These are phyloP conservation scores for Leucoraja ocellata DNA, from an alignment of 2,797 vertebrate species.

Conservation along the genomic window DNA sequence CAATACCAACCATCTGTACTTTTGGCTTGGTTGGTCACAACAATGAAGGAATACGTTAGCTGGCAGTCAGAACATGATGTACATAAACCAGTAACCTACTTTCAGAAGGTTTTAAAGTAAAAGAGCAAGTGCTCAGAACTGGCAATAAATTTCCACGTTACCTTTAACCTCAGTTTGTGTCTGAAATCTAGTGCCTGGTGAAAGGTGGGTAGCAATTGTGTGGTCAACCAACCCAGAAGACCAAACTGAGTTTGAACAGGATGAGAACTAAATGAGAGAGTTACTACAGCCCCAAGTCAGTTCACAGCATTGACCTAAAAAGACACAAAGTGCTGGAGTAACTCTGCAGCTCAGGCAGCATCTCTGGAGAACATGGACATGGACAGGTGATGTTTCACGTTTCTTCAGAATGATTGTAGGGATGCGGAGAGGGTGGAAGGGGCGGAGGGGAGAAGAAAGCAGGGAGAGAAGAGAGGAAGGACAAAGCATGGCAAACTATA, in stretches of 20 bases:
- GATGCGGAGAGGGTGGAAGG: too few species aligned
- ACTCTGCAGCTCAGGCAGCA: too few species aligned
- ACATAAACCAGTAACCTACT: constrained; percentile 63
- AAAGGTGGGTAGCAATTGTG: constrained; percentile 38
- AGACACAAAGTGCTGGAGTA: too few species aligned
- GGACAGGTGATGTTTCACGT: too few species aligned
- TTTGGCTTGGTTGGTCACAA: constrained; percentile 55
- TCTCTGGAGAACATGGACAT: too few species aligned
- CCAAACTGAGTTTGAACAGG: not conserved
- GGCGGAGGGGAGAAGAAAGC: too few species aligned
- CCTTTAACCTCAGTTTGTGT: constrained; percentile 50
- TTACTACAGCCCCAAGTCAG: not conserved
- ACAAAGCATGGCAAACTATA: too few species aligned
- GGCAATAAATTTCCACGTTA: constrained; percentile 45
- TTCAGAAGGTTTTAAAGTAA: constrained; percentile 44
- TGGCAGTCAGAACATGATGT: constrained; percentile 56
- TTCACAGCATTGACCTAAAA: too few species aligned
- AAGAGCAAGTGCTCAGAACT: constrained; percentile 47
- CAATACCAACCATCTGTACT: not conserved
- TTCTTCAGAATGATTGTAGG: too few species aligned
- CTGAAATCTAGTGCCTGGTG: not conserved
- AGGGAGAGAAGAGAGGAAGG: too few species aligned
- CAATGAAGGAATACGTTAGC: constrained; percentile 42
- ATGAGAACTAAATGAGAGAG: not conserved
- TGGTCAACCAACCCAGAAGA: not conserved